phyloP scores from a whole-genome alignment of 2,113 vertebrate genomes.

The Dendropsophus ebraccatus region DNA sequence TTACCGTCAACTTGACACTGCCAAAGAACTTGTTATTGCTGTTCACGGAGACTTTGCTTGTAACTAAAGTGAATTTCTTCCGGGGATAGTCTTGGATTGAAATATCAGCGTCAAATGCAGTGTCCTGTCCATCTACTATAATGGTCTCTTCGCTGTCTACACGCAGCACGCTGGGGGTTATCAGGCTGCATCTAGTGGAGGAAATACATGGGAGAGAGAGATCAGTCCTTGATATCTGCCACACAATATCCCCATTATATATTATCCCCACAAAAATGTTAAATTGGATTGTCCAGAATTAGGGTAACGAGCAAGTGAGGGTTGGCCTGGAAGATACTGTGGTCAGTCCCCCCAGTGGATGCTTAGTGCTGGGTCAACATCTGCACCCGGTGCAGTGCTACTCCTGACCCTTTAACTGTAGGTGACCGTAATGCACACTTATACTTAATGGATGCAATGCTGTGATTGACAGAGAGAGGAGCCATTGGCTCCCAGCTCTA shows the following conservation, averaged over 20 bases:
- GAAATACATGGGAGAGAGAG: background rate
- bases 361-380: too few relatives aligned
- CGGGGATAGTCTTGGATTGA: slow-evolving; percentile 32
- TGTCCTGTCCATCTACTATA: slow-evolving; percentile 41
- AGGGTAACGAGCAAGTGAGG: too few relatives aligned
- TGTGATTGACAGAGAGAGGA: too few relatives aligned
- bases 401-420: too few relatives aligned
- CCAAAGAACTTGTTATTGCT: background rate
- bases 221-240: background rate
- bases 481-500: too few relatives aligned
- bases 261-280: too few relatives aligned
- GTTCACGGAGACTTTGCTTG: background rate
- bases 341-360: too few relatives aligned
- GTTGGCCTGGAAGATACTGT: too few relatives aligned
- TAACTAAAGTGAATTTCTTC: background rate
- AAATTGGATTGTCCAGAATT: too few relatives aligned
- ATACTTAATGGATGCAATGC: too few relatives aligned
- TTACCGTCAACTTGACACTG: slow-evolving; percentile 26
- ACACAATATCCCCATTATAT: background rate
- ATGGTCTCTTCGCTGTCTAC: slow-evolving; percentile 55
- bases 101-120: background rate
- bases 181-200: slow-evolving; percentile 28
- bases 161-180: slow-evolving; percentile 46
- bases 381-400: too few relatives aligned
- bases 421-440: too few relatives aligned